phyloP scores from a whole-genome alignment of 2,888 invertebrate species.

The Yponomeuta plumbellus region DNA sequence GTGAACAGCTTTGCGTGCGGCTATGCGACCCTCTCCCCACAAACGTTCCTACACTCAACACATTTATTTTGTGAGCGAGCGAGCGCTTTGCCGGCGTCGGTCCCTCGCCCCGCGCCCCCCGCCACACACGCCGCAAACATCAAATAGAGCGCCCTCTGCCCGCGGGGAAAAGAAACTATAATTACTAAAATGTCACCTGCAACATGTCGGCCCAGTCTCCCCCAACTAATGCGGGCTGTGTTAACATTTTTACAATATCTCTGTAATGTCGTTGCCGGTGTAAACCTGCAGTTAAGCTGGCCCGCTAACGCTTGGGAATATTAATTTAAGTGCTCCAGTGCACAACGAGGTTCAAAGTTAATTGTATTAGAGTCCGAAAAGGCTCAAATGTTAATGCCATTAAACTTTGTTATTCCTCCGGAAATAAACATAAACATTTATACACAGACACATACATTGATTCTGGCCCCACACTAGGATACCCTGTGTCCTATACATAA shows the following conservation, averaged over 20 bases:
- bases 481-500: no score
- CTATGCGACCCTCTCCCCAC: slow-evolving; percentile 34
- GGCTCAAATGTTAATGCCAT: no score
- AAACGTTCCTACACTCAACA: slow-evolving; percentile 37
- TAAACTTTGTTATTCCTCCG: no score
- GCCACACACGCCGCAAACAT: slow-evolving; percentile 16
- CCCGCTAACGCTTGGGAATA: slow-evolving; percentile 28
- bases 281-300: slow-evolving; percentile 35
- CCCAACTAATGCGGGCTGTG: not conserved
- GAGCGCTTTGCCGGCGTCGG: slow-evolving; percentile 24
- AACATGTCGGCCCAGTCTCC: slow-evolving; percentile 1
- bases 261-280: slow-evolving; percentile 15
- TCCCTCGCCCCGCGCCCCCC: slow-evolving; percentile 15
- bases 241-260: not conserved
- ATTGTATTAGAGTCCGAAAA: no score
- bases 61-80: slow-evolving; percentile 41
- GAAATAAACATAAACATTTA: no score
- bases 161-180: slow-evolving; percentile 19
- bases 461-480: no score
- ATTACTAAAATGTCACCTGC: slow-evolving; percentile 20
- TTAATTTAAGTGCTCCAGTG: slow-evolving; percentile 34
- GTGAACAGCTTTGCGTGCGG: slow-evolving; percentile 40
- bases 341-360: slow-evolving; percentile 19
- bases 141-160: slow-evolving; percentile 24
- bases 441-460: no score